Base-by-base conservation (phyloP, 2,113 vertebrate species). In the Seriola quinqueradiata region DNA sequence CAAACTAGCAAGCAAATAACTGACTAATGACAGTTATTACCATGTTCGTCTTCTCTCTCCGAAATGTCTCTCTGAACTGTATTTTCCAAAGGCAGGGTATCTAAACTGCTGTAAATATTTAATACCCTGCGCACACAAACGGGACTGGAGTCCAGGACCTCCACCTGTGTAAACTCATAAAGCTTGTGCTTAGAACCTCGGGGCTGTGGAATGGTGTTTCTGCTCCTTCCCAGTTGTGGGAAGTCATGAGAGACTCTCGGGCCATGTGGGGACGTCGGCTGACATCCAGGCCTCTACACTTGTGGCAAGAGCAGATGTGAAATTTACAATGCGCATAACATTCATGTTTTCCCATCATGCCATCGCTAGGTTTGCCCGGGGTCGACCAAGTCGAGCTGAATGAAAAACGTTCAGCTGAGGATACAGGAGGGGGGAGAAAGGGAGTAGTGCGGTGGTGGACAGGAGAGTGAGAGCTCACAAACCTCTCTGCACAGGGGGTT, bases 131-230 rank as follows among this genome's bases (percentile, higher is more conserved):
- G 67, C 44, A 87, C 84, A 89, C 87, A 88, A 84, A 64, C 69
- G 48, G 38, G 46, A 60, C 65, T 9, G 28, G 46, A 82, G 70
- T 89, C 78, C 83, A 75, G 70, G 85, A 86, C 77, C 78, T 92
- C 84, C 90, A 93, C 89, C 90, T 93, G 90, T 89, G 86, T 92
- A 91, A 93, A 93, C 92, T 82, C 83, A 63, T 80, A 87, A 87
- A 80, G 78, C 86, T 69, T 38, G 59, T 66, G 54, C 70, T n/a
- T 19, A 60, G 81, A 90, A 83, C 75, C 78, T 85, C 11, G n/a
- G 63, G 71, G 85, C 79, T 84, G 57, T 59, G 75, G 69, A 60
- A 58, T 69, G 73, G 67, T 79, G 80, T 85, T 88, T 71, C 82
- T 75, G 72, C 75, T 71, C 58, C 59, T 86, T 83, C 74, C 73